A percentile compares a stretch with the other conserved stretches of the same genome.
phyloP scores from a whole-genome alignment of 2,888 invertebrate genomes.

The Thymelicus lineola region DNA sequence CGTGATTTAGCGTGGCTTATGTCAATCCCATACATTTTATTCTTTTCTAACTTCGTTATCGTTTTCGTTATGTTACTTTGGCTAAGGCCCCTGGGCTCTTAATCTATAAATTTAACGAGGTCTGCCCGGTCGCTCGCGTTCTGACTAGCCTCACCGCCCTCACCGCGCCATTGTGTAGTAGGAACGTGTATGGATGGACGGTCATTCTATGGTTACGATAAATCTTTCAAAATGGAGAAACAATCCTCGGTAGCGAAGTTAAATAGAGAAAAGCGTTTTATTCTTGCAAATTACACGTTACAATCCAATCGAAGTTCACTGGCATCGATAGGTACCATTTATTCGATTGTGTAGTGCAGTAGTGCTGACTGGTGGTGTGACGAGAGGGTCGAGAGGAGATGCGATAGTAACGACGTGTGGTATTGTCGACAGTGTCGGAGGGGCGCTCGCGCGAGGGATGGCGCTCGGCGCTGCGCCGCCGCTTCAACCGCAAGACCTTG shows the following conservation, averaged over 20 bases:
- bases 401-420: background rate
- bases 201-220: too few relatives aligned
- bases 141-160: too few relatives aligned
- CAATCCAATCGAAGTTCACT: slow-evolving; percentile 4
- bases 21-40: too few relatives aligned
- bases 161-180: too few relatives aligned
- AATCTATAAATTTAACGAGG: background rate
- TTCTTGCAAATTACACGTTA: background rate
- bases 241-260: slow-evolving; percentile 4
- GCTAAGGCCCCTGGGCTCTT: too few relatives aligned
- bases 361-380: background rate
- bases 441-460: slow-evolving; percentile 65
- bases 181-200: background rate
- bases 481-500: slow-evolving; percentile 89
- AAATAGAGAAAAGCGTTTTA: slow-evolving; percentile 3
- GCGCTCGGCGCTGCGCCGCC: slow-evolving; percentile 73
- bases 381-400: background rate
- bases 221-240: slow-evolving; percentile 6
- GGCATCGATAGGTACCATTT: slow-evolving; percentile 9
- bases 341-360: too few relatives aligned
- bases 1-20: too few relatives aligned
- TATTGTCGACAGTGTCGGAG: slow-evolving; percentile 73
- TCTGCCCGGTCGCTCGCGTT: too few relatives aligned
- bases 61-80: too few relatives aligned
- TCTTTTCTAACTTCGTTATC: too few relatives aligned